Evolutionary conservation across 2,888 invertebrate genomes (phyloP), one percentile per base, ranked within the genome.

Genomic region (Drosophila lacicola): DNA sequence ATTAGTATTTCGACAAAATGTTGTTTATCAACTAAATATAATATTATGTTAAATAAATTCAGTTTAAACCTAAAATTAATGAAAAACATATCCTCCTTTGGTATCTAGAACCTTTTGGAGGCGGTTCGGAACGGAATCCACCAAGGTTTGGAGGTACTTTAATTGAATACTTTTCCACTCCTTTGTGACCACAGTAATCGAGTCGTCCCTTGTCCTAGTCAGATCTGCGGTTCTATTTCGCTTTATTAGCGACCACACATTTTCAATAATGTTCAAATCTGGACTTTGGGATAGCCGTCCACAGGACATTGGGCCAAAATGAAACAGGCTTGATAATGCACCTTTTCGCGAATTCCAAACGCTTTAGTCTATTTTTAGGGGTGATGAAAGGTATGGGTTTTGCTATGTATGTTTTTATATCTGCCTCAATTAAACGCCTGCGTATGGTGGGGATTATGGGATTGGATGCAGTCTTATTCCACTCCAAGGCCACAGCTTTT

Each of bases 231-330:
- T 21, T 21, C 21, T 3, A 21, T 21, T 21, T 2, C 21, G 21
- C 21, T 21, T 21, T 21, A 3, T 21, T 21, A 21, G 21, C 21
- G 21, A 4, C 21, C 4, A 21, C 21, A 21, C 21, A 21, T 4
- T 21, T 21, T 21, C 21, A 21, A 21, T 4, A 21, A 21, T 21
- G 21, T 21, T 21, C 21, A 21, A 21, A 21, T 21, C 21, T 21
- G 21, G 4, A 21, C 4, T 21, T 21, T 4, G 21, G 21, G 21
- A 4, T 21, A 1, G 4, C 21, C 41, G 53, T 62, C 21, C 41
- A 62, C 34, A 51, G 46, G 29, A 61, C 41, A 53, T 53, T 61
- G 29, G 33, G 49, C 44, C 44, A 50, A 19, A 49, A 50, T 34
- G 51, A 17, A 17, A 17, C 17, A 17, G 17, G 17, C 4, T 21